These are phyloP conservation scores for Loripinus fragilis DNA, from an alignment of 2,888 invertebrate species.

Conservation along the genomic window DNA sequence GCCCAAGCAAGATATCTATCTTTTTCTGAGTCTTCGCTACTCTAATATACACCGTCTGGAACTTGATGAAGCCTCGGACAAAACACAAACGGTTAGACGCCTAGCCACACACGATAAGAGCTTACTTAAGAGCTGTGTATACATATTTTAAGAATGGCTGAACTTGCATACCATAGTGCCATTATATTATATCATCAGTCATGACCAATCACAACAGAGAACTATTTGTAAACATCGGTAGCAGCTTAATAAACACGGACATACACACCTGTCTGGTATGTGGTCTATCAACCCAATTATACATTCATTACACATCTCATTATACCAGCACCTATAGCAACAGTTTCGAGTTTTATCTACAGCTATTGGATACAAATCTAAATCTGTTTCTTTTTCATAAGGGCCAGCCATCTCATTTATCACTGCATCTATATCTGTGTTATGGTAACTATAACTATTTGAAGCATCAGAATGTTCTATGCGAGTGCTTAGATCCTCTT, in stretches of 20 bases:
- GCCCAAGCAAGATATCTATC: no score
- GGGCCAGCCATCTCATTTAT: background rate
- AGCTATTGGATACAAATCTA: background rate
- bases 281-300: conserved; percentile 2
- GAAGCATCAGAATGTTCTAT: no score
- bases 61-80: no score
- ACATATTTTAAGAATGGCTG: no score
- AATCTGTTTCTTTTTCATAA: background rate
- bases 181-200: no score
- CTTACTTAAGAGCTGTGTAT: no score
- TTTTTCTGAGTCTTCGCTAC: no score
- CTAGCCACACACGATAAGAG: no score
- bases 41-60: no score
- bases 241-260: background rate
- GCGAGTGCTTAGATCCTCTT: background rate
- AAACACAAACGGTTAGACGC: no score
- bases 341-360: background rate
- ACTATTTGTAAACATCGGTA: conserved; percentile 4
- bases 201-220: conserved; percentile 12
- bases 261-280: background rate
- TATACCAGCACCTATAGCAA: conserved; percentile 8
- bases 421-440: background rate
- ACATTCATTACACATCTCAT: conserved; percentile 7
- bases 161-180: no score
- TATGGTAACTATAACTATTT: background rate